phyloP scores from a whole-genome alignment of 2,113 vertebrate species.

The Platycercus adscitus region DNA sequence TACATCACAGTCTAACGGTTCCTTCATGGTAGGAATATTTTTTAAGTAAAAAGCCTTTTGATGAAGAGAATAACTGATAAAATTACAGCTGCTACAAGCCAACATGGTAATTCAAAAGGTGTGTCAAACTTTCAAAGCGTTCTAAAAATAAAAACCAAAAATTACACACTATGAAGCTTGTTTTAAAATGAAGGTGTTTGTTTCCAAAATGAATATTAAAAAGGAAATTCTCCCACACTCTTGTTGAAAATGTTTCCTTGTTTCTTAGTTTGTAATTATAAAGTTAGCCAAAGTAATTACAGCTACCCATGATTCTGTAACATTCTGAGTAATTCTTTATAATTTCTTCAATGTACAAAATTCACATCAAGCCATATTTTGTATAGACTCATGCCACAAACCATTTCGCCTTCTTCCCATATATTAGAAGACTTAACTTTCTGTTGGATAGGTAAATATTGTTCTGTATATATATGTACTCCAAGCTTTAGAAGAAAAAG shows the following conservation, averaged over 20 bases:
- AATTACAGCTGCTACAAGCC: background rate
- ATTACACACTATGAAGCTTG: background rate
- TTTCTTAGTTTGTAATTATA: background rate
- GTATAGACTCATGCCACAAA: background rate
- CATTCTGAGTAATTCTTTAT: background rate
- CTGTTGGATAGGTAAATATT: background rate
- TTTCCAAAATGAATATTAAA: conserved; percentile 35
- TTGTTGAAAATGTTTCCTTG: background rate
- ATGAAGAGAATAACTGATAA: background rate
- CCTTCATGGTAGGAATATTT: background rate
- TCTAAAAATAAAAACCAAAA: conserved; percentile 44
- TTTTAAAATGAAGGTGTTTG: conserved; percentile 11
- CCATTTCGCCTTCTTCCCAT: background rate
- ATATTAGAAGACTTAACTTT: background rate
- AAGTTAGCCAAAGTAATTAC: background rate
- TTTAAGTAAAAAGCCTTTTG: background rate
- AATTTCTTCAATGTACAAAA: background rate
- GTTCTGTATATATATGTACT: background rate
- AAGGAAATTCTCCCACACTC: background rate
- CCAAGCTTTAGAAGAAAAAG: background rate
- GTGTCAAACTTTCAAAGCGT: conserved; percentile 32
- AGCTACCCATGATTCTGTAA: background rate
- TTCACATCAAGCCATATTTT: background rate
- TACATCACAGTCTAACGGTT: background rate
- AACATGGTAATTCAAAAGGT: conserved; percentile 14